Conservation (phyloP, 2,888 invertebrate species). For the Azorinus chamasolen region DNA sequence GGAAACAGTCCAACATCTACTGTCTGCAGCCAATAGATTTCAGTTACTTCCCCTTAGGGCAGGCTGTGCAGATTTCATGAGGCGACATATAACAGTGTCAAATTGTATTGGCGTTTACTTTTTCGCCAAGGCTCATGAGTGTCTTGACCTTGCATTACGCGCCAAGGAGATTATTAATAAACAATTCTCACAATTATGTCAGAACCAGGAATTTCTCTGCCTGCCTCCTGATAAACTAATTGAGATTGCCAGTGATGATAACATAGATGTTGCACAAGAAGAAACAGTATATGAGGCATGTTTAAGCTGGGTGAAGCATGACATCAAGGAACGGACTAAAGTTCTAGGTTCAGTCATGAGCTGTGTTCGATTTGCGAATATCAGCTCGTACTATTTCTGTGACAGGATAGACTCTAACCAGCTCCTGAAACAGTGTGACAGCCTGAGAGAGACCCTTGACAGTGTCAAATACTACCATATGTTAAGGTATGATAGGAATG, state of each 20-base stretch:
- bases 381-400: constrained; percentile 85
- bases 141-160: constrained; percentile 76
- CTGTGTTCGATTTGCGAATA: constrained; percentile 84
- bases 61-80: constrained; percentile 85
- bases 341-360: constrained; percentile 79
- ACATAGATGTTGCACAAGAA: constrained; percentile 81
- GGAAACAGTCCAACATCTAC: constrained; percentile 83
- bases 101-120: constrained; percentile 85
- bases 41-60: constrained; percentile 81
- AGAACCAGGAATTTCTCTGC: constrained; percentile 81
- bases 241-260: constrained; percentile 83
- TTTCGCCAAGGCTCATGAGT: constrained; percentile 85
- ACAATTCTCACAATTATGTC: constrained; percentile 76
- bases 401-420: constrained; percentile 81
- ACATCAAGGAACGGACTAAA: constrained; percentile 63
- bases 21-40: constrained; percentile 85
- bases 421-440: constrained; percentile 70
- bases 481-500: constrained; percentile 67
- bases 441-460: constrained; percentile 72
- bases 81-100: constrained; percentile 81
- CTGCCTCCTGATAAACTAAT: constrained; percentile 84
- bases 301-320: constrained; percentile 80
- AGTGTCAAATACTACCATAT: constrained; percentile 83
- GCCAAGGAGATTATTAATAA: constrained; percentile 82
- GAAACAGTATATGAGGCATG: constrained; percentile 84